Conservation (phyloP, 2,888 invertebrate genomes). For the Noctua fimbriata region DNA sequence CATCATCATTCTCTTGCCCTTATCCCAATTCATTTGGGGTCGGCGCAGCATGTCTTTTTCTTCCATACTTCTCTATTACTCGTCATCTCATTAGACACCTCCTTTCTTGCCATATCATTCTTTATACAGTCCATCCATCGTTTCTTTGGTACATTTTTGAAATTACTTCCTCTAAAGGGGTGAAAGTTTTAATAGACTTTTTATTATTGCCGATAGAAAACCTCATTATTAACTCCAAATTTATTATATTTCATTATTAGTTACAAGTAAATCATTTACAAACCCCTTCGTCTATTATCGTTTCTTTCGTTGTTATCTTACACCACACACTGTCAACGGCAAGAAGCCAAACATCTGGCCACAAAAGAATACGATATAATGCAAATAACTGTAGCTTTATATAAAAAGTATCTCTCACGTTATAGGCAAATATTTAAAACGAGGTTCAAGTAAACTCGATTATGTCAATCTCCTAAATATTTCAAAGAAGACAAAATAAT, state of each 20-base stretch:
- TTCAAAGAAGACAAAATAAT: not conserved
- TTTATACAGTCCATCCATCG: no score
- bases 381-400: conserved; percentile 23
- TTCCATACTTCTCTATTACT: no score
- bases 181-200: not conserved
- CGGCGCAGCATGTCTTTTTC: no score
- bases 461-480: not conserved
- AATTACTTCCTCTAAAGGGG: not conserved
- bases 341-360: conserved; percentile 37
- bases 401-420: not conserved
- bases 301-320: not conserved
- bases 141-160: not conserved
- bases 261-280: not conserved
- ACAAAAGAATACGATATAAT: conserved; percentile 44
- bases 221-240: no score
- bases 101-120: no score
- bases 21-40: no score
- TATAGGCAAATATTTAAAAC: not conserved
- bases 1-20: no score
- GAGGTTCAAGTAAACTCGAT: not conserved
- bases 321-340: conserved; percentile 6
- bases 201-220: not conserved
- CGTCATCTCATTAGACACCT: no score
- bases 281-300: no score
- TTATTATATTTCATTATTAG: no score